Evolutionary conservation across 1,140 invertebrate species (phyloP).

Genomic region (Drosophila trapezifrons): DNA sequence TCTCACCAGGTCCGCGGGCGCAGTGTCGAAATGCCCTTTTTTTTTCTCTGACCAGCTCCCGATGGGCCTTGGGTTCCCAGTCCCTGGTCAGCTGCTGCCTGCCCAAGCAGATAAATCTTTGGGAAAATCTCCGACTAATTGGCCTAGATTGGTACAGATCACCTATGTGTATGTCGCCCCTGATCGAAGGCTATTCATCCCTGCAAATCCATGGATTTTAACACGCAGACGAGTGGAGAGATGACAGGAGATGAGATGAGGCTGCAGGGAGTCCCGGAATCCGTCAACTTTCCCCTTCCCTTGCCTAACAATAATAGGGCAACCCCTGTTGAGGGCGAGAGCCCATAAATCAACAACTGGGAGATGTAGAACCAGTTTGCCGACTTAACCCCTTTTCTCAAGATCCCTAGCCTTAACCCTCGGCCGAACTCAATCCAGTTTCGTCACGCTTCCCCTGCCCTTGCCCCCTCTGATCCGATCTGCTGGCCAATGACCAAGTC

Average conservation of each 20-base stretch:
- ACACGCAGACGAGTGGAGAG: slow-evolving; percentile 71
- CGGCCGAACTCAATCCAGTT: slow-evolving; percentile 16
- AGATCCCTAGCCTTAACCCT: slow-evolving; percentile 6
- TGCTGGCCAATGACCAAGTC: slow-evolving; percentile 45
- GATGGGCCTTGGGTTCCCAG: not conserved
- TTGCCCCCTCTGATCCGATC: slow-evolving; percentile 12
- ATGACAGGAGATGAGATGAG: slow-evolving; percentile 9
- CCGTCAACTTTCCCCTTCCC: slow-evolving; percentile 24
- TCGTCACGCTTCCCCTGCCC: slow-evolving; percentile 23
- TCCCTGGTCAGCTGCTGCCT: slow-evolving; percentile 7
- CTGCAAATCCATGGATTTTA: slow-evolving; percentile 35
- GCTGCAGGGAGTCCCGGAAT: slow-evolving; percentile 21
- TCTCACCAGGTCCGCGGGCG: slow-evolving; percentile 7
- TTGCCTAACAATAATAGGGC: not conserved
- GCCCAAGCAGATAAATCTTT: too few species aligned
- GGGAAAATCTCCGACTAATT: slow-evolving; percentile 32
- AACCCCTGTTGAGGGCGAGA: slow-evolving; percentile 18
- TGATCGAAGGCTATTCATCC: slow-evolving; percentile 15
- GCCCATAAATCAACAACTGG: slow-evolving; percentile 68
- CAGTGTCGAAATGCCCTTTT: slow-evolving; percentile 4
- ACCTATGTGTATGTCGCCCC: not conserved
- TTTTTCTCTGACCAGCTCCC: slow-evolving; percentile 1
- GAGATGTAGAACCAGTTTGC: slow-evolving; percentile 64
- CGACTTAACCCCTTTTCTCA: slow-evolving; percentile 50
- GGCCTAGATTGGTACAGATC: slow-evolving; percentile 6